A percentile compares a stretch with the other conserved stretches of the same genome.
These are phyloP conservation scores for Neoaliturus tenellus DNA, from an alignment of 2,888 invertebrate species.

Conservation along the genomic window DNA sequence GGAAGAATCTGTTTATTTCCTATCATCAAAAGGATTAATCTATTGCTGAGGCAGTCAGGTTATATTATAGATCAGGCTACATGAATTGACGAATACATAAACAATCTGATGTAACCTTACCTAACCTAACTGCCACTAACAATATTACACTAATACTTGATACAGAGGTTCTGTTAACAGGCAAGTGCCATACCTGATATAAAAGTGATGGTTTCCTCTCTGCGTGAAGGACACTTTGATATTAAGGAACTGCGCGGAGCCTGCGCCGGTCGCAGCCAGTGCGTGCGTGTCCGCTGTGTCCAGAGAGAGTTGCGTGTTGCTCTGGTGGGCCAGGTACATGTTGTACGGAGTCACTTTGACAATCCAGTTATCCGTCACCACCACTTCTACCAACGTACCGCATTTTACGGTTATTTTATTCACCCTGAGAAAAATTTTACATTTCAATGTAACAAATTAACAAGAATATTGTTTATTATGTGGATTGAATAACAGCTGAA, in stretches of 20 bases:
- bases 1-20: too few species aligned
- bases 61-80: too few species aligned
- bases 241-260: constrained; percentile 88
- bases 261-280: constrained; percentile 80
- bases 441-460: too few species aligned
- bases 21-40: too few species aligned
- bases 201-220: constrained; percentile 65
- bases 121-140: too few species aligned
- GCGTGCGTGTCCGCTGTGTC: constrained; percentile 82
- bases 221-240: constrained; percentile 76
- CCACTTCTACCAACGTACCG: constrained; percentile 81
- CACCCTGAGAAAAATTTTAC: constrained; percentile 75
- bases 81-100: too few species aligned
- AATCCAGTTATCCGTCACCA: constrained; percentile 92
- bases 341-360: constrained; percentile 87
- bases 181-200: constrained; percentile 65
- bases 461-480: too few species aligned
- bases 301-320: constrained; percentile 85
- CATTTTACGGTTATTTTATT: constrained; percentile 84
- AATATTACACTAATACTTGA: too few species aligned
- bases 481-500: too few species aligned
- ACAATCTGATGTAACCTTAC: too few species aligned
- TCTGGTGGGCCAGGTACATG: constrained; percentile 85
- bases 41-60: too few species aligned
- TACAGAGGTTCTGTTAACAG: too few species aligned